phyloP scores from a whole-genome alignment of 2,113 vertebrate species.

The Oryzias curvinotus region DNA sequence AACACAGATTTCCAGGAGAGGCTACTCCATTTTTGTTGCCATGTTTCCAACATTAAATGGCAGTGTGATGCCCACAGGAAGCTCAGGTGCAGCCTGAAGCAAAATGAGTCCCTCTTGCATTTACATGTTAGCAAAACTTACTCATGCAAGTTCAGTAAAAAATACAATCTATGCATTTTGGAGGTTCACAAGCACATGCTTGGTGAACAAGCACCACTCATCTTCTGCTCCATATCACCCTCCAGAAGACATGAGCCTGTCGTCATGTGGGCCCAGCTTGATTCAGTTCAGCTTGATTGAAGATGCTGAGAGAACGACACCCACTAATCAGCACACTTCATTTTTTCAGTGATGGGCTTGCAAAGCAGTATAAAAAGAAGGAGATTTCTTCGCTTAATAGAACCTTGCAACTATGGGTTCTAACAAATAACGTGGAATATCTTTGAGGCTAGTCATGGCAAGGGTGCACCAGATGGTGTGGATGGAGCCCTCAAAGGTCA shows the following conservation, averaged over 20 bases:
- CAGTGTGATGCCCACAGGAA: constrained; percentile 2
- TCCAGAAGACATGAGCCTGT: constrained; percentile 21
- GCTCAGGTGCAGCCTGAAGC: not conserved
- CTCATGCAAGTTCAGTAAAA: not conserved
- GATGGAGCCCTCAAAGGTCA: constrained; percentile 13
- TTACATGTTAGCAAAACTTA: constrained; percentile 5
- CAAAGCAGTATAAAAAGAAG: constrained; percentile 12
- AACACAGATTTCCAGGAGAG: constrained; percentile 1
- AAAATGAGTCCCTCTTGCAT: not conserved
- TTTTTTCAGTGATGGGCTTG: constrained; percentile 12
- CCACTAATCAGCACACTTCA: constrained; percentile 7
- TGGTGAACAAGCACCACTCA: constrained; percentile 9
- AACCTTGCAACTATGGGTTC: constrained; percentile 33
- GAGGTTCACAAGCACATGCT: constrained; percentile 3
- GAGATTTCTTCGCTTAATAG: constrained; percentile 24
- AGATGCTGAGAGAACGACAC: constrained; percentile 5
- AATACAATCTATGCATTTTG: constrained; percentile 7
- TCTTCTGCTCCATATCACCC: constrained; percentile 37
- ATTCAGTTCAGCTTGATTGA: constrained; percentile 24
- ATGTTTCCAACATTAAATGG: constrained; percentile 6
- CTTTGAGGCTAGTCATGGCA: constrained; percentile 1
- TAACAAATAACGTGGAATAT: constrained; percentile 14
- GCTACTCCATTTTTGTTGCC: not conserved
- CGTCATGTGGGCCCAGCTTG: constrained; percentile 41
- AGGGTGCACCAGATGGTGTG: constrained; percentile 13